These are phyloP conservation scores for Chelon labrosus DNA, from an alignment of 2,797 vertebrate genomes.

Conservation along the genomic window DNA sequence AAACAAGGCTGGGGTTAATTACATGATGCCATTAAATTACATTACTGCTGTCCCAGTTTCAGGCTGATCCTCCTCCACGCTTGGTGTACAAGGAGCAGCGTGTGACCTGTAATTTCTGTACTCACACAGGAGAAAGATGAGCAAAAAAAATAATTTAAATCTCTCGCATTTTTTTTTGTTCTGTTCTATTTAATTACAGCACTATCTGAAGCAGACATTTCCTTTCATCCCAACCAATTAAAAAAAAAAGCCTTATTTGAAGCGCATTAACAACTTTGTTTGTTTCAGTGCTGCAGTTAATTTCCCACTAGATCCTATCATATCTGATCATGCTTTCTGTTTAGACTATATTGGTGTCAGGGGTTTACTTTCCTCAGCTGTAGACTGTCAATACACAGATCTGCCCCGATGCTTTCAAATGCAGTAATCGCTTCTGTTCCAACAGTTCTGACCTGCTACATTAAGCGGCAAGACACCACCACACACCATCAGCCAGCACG, in stretches of 20 bases:
- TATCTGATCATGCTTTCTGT: background rate
- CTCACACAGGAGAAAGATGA: constrained; percentile 27
- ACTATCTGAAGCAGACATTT: constrained; percentile 25
- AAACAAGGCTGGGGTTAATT: constrained; percentile 58
- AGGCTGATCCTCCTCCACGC: constrained; percentile 22
- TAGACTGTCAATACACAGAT: constrained; percentile 1
- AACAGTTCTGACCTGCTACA: background rate
- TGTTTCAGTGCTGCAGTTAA: constrained; percentile 17
- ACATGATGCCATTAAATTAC: constrained; percentile 59
- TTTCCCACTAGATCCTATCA: constrained; percentile 18
- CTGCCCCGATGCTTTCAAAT: constrained; percentile 6
- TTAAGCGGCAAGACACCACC: background rate
- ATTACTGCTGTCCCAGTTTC: constrained; percentile 47
- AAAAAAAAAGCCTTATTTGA: constrained; percentile 21
- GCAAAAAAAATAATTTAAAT: background rate
- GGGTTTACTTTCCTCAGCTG: background rate
- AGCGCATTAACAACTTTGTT: constrained; percentile 3
- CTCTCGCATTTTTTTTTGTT: constrained; percentile 20
- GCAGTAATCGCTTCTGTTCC: constrained; percentile 1
- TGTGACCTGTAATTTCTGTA: constrained; percentile 45
- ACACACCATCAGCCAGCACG: background rate
- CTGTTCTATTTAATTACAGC: constrained; percentile 41
- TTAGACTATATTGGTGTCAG: background rate
- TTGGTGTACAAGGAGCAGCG: constrained; percentile 1
- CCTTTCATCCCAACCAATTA: constrained; percentile 32